These are phyloP conservation scores for Seriola dumerili DNA, from an alignment of 2,113 vertebrate genomes.

Conservation along the genomic window DNA sequence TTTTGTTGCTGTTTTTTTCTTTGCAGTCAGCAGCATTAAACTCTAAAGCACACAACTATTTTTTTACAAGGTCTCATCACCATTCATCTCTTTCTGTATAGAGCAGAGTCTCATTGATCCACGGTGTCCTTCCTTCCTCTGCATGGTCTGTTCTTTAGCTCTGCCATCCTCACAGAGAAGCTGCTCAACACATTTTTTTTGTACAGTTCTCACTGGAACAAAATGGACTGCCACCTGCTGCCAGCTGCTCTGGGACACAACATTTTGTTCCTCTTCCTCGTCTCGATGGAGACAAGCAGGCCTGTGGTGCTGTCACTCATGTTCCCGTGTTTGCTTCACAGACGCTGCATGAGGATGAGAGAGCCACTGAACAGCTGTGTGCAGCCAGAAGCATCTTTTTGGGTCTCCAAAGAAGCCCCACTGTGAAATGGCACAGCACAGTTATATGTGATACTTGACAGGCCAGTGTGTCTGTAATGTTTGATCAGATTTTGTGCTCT, in stretches of 20 bases:
- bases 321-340: slow-evolving; percentile 24
- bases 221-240: slow-evolving; percentile 42
- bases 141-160: slow-evolving; percentile 44
- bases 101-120: slow-evolving; percentile 44
- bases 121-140: slow-evolving; percentile 40
- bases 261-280: slow-evolving; percentile 46
- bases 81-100: neutral
- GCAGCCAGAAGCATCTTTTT: slow-evolving; percentile 18
- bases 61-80: slow-evolving; percentile 6
- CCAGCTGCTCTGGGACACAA: slow-evolving; percentile 49
- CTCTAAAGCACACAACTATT: slow-evolving; percentile 1
- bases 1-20: neutral
- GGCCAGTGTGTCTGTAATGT: slow-evolving; percentile 18
- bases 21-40: slow-evolving; percentile 1
- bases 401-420: slow-evolving; percentile 16
- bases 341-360: slow-evolving; percentile 20
- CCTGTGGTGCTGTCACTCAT: slow-evolving; percentile 51
- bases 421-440: slow-evolving; percentile 24
- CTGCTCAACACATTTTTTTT: slow-evolving; percentile 40
- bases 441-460: slow-evolving; percentile 17
- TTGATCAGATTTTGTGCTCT: slow-evolving; percentile 35
- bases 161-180: slow-evolving; percentile 31
- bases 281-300: slow-evolving; percentile 28
- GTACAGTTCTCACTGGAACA: slow-evolving; percentile 43
- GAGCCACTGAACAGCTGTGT: slow-evolving; percentile 46